Conservation (phyloP, 2,113 vertebrate species). For the Corydoras sp. region DNA sequence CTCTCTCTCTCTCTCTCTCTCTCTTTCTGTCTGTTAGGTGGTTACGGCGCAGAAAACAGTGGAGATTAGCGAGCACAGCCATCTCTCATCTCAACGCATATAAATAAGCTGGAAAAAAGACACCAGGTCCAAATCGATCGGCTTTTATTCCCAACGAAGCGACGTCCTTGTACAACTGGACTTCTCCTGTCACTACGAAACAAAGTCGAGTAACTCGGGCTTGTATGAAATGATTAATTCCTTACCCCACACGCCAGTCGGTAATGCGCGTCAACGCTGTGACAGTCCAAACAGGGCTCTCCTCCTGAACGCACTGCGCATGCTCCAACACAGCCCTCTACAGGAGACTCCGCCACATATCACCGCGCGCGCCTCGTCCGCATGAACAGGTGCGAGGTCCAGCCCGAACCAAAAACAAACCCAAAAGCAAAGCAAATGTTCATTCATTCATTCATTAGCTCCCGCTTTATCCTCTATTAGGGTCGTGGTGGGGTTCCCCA, state of each 20-base stretch:
- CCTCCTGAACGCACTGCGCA: constrained; percentile 41
- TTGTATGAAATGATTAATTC: constrained; percentile 44
- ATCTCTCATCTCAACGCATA: constrained; percentile 39
- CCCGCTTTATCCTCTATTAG: too few relatives aligned
- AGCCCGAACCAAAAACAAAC: too few relatives aligned
- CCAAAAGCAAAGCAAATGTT: too few relatives aligned
- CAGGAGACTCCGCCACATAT: constrained; percentile 28
- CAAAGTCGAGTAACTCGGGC: constrained; percentile 19
- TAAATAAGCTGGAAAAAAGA: constrained; percentile 21
- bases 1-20: constrained; percentile 7
- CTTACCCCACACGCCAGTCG: constrained; percentile 48
- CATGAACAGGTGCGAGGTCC: constrained; percentile 30
- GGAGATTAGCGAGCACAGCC: constrained; percentile 43
- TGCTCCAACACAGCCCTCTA: constrained; percentile 48
- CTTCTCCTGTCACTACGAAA: constrained; percentile 9
- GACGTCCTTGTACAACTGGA: neutral
- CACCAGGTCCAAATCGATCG: neutral
- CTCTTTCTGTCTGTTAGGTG: constrained; percentile 12
- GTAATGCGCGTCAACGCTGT: constrained; percentile 40
- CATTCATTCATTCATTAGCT: too few relatives aligned
- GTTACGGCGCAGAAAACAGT: constrained; percentile 29
- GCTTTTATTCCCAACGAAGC: neutral
- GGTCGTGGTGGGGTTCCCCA: too few relatives aligned
- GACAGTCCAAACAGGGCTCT: constrained; percentile 46
- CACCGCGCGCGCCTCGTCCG: neutral